Percentiles rank a stretch among this genome's conserved stretches.
phyloP scores from a whole-genome alignment of 2,888 invertebrate genomes.

The Euclidia mi region DNA sequence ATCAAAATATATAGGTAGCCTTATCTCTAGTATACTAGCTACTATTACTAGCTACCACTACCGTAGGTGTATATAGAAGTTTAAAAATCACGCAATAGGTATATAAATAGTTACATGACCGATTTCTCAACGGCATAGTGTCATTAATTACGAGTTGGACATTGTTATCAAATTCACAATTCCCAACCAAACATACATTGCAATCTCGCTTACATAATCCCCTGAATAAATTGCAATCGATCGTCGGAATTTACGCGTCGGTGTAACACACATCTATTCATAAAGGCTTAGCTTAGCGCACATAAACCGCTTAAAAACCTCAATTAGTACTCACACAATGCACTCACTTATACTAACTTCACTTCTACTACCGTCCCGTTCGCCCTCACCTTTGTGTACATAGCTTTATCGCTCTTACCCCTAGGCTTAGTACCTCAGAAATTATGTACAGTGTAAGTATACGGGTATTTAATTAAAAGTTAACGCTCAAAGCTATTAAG shows the following conservation, averaged over 20 bases:
- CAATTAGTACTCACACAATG: constrained; percentile 58
- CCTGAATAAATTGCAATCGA: too few species aligned
- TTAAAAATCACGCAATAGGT: too few species aligned
- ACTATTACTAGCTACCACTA: too few species aligned
- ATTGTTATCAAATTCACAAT: too few species aligned
- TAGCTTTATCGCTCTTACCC: constrained; percentile 38
- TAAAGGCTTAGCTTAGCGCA: constrained; percentile 51
- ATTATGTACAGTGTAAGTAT: constrained; percentile 33
- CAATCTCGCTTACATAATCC: too few species aligned
- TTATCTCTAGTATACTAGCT: too few species aligned
- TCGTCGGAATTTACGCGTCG: constrained; percentile 12
- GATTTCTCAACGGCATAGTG: too few species aligned
- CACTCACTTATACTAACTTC: constrained; percentile 29
- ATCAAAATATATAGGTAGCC: too few species aligned
- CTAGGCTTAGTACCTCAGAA: constrained; percentile 23
- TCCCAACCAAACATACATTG: too few species aligned
- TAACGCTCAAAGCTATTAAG: constrained; percentile 4
- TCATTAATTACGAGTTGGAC: too few species aligned
- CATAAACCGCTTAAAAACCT: constrained; percentile 59
- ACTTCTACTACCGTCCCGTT: constrained; percentile 36
- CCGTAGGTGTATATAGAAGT: too few species aligned
- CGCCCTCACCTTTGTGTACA: constrained; percentile 39
- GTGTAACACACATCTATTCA: constrained; percentile 39
- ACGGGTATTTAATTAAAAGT: constrained; percentile 41
- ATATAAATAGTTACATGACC: too few species aligned